These are phyloP conservation scores for Melolontha melolontha DNA, from an alignment of 2,888 invertebrate genomes.

Conservation along the genomic window DNA sequence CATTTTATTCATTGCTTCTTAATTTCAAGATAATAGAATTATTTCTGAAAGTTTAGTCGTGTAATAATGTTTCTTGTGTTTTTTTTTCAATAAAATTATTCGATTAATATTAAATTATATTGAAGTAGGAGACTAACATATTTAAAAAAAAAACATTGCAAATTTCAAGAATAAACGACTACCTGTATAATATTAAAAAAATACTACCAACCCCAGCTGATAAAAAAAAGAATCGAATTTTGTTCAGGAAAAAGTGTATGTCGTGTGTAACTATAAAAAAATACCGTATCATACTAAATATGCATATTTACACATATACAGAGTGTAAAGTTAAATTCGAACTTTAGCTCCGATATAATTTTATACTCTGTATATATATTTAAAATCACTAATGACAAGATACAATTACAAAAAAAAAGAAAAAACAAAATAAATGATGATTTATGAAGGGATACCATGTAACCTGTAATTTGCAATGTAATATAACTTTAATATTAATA, in stretches of 20 bases:
- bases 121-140: constrained; percentile 42
- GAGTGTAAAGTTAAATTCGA: too few species aligned
- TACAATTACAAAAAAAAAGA: too few species aligned
- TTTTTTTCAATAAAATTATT: constrained; percentile 39
- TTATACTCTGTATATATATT: too few species aligned
- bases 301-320: too few species aligned
- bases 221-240: too few species aligned
- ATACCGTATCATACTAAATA: too few species aligned
- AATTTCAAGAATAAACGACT: constrained; percentile 24
- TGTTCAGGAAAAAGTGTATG: too few species aligned
- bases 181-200: background rate
- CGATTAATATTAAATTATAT: constrained; percentile 36
- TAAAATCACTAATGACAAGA: too few species aligned
- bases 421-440: background rate
- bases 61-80: constrained; percentile 50
- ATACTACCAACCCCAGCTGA: constrained; percentile 17
- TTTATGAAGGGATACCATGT: background rate
- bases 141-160: constrained; percentile 24
- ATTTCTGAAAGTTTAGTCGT: constrained; percentile 52
- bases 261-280: too few species aligned
- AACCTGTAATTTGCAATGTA: constrained; percentile 37
- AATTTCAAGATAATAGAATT: constrained; percentile 23
- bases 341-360: too few species aligned
- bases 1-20: background rate
- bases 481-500: constrained; percentile 29